Base-by-base conservation (phyloP, 2,797 vertebrate genomes). In the Garrulus glandarius region DNA sequence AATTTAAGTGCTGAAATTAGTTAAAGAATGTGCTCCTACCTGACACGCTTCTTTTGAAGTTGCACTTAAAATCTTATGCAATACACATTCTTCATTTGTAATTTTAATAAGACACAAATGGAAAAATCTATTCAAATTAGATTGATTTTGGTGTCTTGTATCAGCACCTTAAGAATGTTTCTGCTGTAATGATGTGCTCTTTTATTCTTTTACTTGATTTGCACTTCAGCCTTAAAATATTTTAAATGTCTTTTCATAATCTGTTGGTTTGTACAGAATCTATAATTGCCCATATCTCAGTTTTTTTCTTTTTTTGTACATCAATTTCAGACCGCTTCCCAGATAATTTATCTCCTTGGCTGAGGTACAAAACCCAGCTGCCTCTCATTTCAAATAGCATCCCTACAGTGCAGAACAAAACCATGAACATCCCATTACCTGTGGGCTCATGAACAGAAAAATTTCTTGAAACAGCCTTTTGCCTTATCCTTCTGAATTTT, bases 371-470 rank as follows among this genome's bases (percentile, higher is more conserved):
- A 97, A 92, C 41, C 36, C 87, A 89, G 61, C 90, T 90, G 79
- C 65, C 46, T 96, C 94, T 97, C 84, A 81, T 72, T 95, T 96
- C 93, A 90, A 91, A 94, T 89, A 93, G 86, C 92, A 95, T 96
- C 94, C 93, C 95, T 95, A 59, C 92, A 79, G 87, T 96, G 94
- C 87, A 85, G 95, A 97, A 96, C 95, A 95, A 97, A 94, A 96
- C 47, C 77, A 20, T 69, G 91, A 96, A 84, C 93, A 91, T 97
- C 93, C 92, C 68, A 75, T 96, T 97, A 96, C 88, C 84, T 96
- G 79, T 67, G 84, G 82, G 64, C 87, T 97, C 89, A 37, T 77
- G 75, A 87, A 87, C 77, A 72, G 86, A 85, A 94, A 89, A 59
- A 74, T 94, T 95, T 84, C 95, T 94, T 96, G 55, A 96, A 97